A percentile compares a stretch with the other conserved stretches of the same genome.
phyloP scores from a whole-genome alignment of 1,140 invertebrate species.

The Drosophila chauvacae region DNA sequence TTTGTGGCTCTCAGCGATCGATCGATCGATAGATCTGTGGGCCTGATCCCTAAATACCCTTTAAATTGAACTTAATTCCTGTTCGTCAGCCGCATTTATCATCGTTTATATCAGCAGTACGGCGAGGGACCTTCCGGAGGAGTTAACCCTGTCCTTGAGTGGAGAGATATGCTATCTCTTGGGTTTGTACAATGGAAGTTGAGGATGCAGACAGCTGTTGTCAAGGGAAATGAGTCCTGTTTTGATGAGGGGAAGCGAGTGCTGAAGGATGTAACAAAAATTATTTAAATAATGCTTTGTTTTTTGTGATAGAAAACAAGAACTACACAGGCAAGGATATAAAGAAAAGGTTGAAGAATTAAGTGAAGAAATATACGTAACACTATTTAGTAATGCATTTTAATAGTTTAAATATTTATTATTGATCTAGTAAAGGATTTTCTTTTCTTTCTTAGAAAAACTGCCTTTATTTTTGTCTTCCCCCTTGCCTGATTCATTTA shows the following conservation, averaged over 20 bases:
- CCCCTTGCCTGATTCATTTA: constrained; percentile 6
- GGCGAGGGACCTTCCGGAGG: constrained; percentile 20
- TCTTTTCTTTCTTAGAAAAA: neutral
- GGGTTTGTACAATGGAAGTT: constrained; percentile 13
- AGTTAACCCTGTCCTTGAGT: constrained; percentile 30
- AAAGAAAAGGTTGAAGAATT: neutral
- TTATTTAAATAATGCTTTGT: neutral
- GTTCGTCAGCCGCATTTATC: constrained; percentile 54
- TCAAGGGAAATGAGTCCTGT: neutral
- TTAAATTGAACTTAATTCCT: constrained; percentile 66
- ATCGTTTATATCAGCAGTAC: constrained; percentile 54
- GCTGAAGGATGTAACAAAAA: neutral
- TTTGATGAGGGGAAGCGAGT: neutral
- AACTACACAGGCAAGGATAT: neutral
- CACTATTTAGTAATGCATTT: neutral
- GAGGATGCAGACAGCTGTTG: constrained; percentile 20
- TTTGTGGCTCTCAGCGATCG: constrained; percentile 33
- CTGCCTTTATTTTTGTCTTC: constrained; percentile 1
- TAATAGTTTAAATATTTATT: neutral
- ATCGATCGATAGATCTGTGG: constrained; percentile 29
- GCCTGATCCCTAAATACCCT: constrained; percentile 67
- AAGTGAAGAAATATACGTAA: neutral
- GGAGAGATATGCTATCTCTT: constrained; percentile 29
- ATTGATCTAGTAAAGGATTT: neutral
- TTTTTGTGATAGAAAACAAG: no score